Percentiles rank a stretch among this genome's conserved stretches.
Conservation (phyloP, 2,113 vertebrate genomes). For the Arothron firmamentum region DNA sequence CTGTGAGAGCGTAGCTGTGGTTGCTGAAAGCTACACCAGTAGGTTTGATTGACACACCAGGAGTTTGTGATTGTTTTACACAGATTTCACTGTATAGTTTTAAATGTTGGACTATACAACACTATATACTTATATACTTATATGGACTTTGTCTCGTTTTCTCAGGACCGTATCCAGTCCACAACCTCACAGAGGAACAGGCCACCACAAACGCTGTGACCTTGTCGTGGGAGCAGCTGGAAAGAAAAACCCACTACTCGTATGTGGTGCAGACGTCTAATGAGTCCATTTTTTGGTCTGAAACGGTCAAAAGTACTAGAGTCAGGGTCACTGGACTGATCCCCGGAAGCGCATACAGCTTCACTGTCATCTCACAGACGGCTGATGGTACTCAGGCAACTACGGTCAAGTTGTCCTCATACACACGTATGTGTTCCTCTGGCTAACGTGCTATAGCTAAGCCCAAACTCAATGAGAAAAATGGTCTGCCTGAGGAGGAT, state of each 20-base stretch:
- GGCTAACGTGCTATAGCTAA: background rate
- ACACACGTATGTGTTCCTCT: constrained; percentile 57
- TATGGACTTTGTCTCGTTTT: constrained; percentile 12
- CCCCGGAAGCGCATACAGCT: constrained; percentile 62
- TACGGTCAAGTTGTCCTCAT: constrained; percentile 31
- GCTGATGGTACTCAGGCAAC: constrained; percentile 45
- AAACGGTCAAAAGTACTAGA: rapidly evolving
- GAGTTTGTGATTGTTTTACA: background rate
- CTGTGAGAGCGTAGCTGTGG: constrained; percentile 43
- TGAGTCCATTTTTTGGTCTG: rapidly evolving
- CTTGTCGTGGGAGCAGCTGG: constrained; percentile 43
- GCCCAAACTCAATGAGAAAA: background rate
- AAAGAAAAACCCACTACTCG: constrained; percentile 11
- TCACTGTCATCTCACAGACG: constrained; percentile 52
- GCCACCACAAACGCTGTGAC: constrained; percentile 44
- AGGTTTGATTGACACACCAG: constrained; percentile 25
- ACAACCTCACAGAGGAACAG: background rate
- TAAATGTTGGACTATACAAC: too few relatives aligned
- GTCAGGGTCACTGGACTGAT: constrained; percentile 9
- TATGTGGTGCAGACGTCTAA: constrained; percentile 34
- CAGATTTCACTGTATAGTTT: background rate
- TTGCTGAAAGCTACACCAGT: constrained; percentile 49
- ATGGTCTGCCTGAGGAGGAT: background rate
- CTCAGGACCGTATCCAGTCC: constrained; percentile 47
- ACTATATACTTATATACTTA: too few relatives aligned